phyloP scores from a whole-genome alignment of 2,113 vertebrate genomes.

The Typhlomys cinereus region DNA sequence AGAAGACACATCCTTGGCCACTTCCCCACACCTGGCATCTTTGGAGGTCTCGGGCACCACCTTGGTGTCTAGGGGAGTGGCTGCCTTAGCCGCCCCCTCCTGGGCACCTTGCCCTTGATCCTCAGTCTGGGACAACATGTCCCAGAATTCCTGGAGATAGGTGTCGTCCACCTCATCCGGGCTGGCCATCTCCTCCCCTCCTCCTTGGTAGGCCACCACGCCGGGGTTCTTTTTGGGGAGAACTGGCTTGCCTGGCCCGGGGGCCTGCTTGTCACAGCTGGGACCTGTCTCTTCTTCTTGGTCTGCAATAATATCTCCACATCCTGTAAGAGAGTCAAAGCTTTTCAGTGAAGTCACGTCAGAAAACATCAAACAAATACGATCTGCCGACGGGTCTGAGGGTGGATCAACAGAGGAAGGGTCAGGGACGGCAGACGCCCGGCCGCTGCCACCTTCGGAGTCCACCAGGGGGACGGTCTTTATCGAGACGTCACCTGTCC shows the following conservation, averaged over 20 bases:
- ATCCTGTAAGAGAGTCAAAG: constrained; percentile 99
- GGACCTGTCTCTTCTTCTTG: constrained; percentile 92
- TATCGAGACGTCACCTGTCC: constrained; percentile 86
- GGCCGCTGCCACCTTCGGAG: constrained; percentile 84
- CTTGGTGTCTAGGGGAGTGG: constrained; percentile 80
- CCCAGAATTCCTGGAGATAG: constrained; percentile 96
- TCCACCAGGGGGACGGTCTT: constrained; percentile 83
- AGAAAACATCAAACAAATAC: constrained; percentile 95
- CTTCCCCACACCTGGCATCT: constrained; percentile 86
- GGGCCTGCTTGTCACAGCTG: constrained; percentile 81
- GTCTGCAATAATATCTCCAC: constrained; percentile 99
- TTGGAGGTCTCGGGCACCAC: constrained; percentile 82
- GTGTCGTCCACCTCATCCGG: constrained; percentile 95
- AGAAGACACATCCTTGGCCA: constrained; percentile 79
- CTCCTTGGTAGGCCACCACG: constrained; percentile 96
- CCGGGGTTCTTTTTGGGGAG: constrained; percentile 87
- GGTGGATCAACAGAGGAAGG: constrained; percentile 92
- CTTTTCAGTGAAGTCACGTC: constrained; percentile 99
- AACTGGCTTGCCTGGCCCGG: constrained; percentile 80
- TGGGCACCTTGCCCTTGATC: constrained; percentile 71
- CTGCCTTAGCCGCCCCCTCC: constrained; percentile 72
- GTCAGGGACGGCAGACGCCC: constrained; percentile 86
- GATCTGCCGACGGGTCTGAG: constrained; percentile 88
- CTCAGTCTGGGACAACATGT: constrained; percentile 93
- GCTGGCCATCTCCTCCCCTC: constrained; percentile 99